Conservation (phyloP, 1,140 invertebrate genomes). For the Diorhabda carinulata region DNA sequence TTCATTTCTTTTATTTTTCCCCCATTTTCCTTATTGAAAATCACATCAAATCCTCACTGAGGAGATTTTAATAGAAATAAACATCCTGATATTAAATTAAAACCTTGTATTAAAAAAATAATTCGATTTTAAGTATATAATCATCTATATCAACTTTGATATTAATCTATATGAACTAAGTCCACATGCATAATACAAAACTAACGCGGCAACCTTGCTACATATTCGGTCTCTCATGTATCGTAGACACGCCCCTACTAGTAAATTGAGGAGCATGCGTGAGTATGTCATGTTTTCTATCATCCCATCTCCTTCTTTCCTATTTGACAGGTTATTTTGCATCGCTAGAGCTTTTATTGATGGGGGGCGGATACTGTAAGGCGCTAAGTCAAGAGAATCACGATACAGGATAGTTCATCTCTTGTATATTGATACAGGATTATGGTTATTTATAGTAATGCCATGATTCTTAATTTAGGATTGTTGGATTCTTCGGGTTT, state of each 20-base stretch:
- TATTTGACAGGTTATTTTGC: slow-evolving; percentile 15
- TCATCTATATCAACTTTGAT: no score
- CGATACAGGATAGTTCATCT: slow-evolving; percentile 25
- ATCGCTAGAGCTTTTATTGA: slow-evolving; percentile 34
- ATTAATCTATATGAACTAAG: no score
- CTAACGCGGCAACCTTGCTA: not conserved
- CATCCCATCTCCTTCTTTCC: slow-evolving; percentile 25
- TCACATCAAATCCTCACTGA: no score
- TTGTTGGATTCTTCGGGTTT: slow-evolving; percentile 9
- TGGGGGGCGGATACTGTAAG: slow-evolving; percentile 37
- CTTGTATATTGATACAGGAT: slow-evolving; percentile 41
- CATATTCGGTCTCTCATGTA: slow-evolving; percentile 18
- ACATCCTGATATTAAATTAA: no score
- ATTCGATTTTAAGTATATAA: no score
- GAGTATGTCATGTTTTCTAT: slow-evolving; percentile 34
- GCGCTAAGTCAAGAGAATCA: slow-evolving; percentile 46
- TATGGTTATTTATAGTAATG: slow-evolving; percentile 37
- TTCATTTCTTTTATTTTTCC: no score
- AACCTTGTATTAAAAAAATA: no score
- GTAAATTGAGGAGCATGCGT: slow-evolving; percentile 41
- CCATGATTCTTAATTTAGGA: slow-evolving; percentile 39
- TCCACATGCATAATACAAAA: not conserved
- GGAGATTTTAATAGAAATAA: no score
- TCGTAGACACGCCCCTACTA: slow-evolving; percentile 35
- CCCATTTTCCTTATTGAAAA: no score